Base-by-base conservation (phyloP, 2,113 vertebrate species). In the Alaudala cheleensis region DNA sequence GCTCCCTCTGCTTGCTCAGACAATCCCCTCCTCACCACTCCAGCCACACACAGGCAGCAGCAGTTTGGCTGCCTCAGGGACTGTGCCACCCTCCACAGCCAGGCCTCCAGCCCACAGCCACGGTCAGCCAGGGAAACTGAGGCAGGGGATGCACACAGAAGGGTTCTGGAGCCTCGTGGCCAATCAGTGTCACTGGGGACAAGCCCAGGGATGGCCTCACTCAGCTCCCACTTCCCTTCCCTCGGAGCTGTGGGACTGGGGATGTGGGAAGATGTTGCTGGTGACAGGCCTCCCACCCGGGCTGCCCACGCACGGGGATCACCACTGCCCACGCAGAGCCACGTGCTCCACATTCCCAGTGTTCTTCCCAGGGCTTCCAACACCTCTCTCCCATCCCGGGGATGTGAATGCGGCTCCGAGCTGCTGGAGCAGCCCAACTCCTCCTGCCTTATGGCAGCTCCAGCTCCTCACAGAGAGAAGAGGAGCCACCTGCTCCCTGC, bases 381-480 rank as follows among this genome's bases (percentile, higher is more conserved):
- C 62, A 66, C 56, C 78, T 79, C 7, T 0, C 7, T 85, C 42
- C 81, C 14, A 1, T 54, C 78, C 79, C 3, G 0, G 45, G 62
- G 71, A 65, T 10, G 45, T 0, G 1, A 92, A 51, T 0, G 3
- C 4, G 14, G 79, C 82, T 86, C 14, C 0, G 3, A 16, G 11
- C 72, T 28, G 31, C n/a, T 0, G 1, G 66, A 65, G 19, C 45
- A 53, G 53, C 66, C 61, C 57, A 9, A 42, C 51, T 72, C 50
- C 61, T 69, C 50, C 82, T 53, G 77, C 87, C 50, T 64, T 29
- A 16, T 5, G 14, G 42, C 87, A 67, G 72, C 84, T 66, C 66
- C 1, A 0, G 37, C 7, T 93, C 85, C 62, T 54, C 3, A 0
- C 0, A 0, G 58, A 39, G 23, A 1, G 2, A 7, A 13, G 13